Evolutionary conservation across 1,140 invertebrate genomes (phyloP), one percentile per base, ranked within the genome.

Genomic region (Trichonephila clavipes): DNA sequence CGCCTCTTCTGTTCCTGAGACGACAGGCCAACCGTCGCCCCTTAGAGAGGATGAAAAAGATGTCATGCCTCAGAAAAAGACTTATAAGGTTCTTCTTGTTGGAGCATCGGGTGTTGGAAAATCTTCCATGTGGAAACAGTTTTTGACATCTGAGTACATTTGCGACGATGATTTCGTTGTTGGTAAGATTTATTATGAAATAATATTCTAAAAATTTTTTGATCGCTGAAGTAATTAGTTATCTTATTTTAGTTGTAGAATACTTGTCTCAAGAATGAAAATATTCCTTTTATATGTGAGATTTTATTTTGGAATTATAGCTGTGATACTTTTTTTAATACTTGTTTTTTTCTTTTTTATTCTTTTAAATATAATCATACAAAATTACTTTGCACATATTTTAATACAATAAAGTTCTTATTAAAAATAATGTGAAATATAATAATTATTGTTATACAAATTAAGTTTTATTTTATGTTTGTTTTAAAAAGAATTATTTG

Each of bases 121-220:
- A 96, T 98, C 98, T 1, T 97, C 98, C n/a, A 96, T 99, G 3
- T 97, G 98, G 95, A 97, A 97, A 94, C 98, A 99, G 96, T 99
- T 99, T 95, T 98, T 98, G 97, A 99, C 98, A 66, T 99, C 98
- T 85, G 98, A 99, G 95, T 98, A 98, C 95, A 98, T 99, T 95
- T 98, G 98, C 95, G 98, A 98, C 28, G 98, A 98, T 95, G 98
- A 99, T 94, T 96, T 97, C 94, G 97, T 97, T 95, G 97, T 97
- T 59, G 95, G 95, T 95, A 94, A 95, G 94, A 94, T 61, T 81
- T 62, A 0, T 44, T 3, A 19, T 4, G 3, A 40, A 40, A 1
- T 40, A 40, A 2, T 40, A 40, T 40, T 40, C 34, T 40, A 40
- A 40, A 40, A 40, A n/a, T n/a, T n/a, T 40, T 40, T 40, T 40